phyloP scores from a whole-genome alignment of 2,797 vertebrate species.

The Myripristis murdjan region DNA sequence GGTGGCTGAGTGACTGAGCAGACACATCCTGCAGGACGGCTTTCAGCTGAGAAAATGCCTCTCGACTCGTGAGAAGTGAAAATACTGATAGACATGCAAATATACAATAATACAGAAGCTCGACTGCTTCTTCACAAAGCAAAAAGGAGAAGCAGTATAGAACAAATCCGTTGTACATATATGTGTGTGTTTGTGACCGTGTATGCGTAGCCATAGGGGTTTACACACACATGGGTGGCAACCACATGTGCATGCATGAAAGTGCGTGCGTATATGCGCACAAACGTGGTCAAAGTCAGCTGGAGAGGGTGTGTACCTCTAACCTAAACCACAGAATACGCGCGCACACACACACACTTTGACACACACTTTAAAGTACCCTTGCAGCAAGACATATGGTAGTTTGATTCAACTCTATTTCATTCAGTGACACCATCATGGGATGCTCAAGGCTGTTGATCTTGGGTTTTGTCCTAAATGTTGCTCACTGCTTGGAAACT shows the following conservation, averaged over 20 bases:
- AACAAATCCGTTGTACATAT: not conserved
- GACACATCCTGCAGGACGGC: constrained; percentile 24
- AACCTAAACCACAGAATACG: constrained; percentile 74
- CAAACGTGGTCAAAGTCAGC: constrained; percentile 47
- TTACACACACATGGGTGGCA: constrained; percentile 33
- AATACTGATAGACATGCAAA: constrained; percentile 26
- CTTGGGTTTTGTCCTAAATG: constrained; percentile 76
- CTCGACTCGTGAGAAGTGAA: constrained; percentile 9
- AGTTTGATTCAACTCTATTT: constrained; percentile 45
- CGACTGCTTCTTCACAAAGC: constrained; percentile 15
- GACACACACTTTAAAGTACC: constrained; percentile 66
- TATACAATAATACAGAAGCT: not conserved
- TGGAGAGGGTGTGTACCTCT: constrained; percentile 64
- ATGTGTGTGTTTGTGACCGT: constrained; percentile 10
- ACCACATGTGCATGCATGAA: not conserved
- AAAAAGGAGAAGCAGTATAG: constrained; percentile 35
- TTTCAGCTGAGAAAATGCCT: constrained; percentile 22
- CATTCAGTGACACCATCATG: constrained; percentile 80
- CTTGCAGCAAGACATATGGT: constrained; percentile 21
- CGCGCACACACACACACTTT: constrained; percentile 38
- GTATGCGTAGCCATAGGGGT: not conserved
- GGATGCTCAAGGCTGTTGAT: constrained; percentile 73
- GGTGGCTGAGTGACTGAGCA: constrained; percentile 52
- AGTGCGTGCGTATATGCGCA: constrained; percentile 18
- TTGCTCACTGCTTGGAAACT: constrained; percentile 74